Percentiles rank a stretch among this genome's conserved stretches.
Evolutionary conservation across 1,140 invertebrate species (phyloP).

Genomic region (Parapsyche elsis): DNA sequence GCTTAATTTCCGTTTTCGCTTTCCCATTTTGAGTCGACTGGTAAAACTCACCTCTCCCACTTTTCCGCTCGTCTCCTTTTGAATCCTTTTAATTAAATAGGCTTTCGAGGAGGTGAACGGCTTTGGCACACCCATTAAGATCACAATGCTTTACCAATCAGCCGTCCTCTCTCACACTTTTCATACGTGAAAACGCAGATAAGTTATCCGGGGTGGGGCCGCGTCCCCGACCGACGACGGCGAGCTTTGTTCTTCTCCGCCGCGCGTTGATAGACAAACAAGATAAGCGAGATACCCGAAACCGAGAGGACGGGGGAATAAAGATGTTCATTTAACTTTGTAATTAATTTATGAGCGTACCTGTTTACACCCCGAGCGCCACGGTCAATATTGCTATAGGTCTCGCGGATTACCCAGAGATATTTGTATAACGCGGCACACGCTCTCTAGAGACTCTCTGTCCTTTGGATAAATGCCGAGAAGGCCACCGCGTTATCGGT

Average conservation of each 20-base stretch:
- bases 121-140: constrained; percentile 19
- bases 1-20: too few species aligned
- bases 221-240: not conserved
- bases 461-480: constrained; percentile 14
- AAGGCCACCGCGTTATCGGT: not conserved
- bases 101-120: not conserved
- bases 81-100: not conserved
- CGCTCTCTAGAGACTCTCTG: not conserved
- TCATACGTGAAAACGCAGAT: constrained; percentile 34
- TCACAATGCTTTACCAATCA: constrained; percentile 31
- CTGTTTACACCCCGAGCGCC: constrained; percentile 27
- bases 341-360: constrained; percentile 53
- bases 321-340: constrained; percentile 51
- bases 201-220: constrained; percentile 19
- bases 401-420: constrained; percentile 24
- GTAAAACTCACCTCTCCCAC: too few species aligned
- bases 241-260: constrained; percentile 45
- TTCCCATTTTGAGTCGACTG: too few species aligned
- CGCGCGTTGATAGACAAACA: constrained; percentile 46
- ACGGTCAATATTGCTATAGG: constrained; percentile 38
- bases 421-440: constrained; percentile 27
- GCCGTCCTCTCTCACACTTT: constrained; percentile 4
- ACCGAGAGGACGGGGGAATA: not conserved
- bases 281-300: constrained; percentile 42
- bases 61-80: not conserved